Evolutionary conservation across 1,140 invertebrate genomes (phyloP).

Genomic region (Sinella curviseta): DNA sequence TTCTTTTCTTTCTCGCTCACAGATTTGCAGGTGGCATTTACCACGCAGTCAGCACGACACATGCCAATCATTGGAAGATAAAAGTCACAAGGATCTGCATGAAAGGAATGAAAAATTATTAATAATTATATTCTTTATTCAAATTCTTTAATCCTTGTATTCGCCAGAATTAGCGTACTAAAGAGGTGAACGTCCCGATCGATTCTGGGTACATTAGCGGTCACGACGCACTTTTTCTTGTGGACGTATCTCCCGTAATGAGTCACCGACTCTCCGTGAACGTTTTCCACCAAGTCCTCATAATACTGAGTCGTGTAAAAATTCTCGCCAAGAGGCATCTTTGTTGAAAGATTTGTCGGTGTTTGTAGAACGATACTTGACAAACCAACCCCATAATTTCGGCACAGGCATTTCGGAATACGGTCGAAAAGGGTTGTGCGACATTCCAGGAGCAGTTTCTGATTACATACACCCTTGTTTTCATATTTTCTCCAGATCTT

Average conservation of each 20-base stretch:
- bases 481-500: neutral
- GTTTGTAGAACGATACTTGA: neutral
- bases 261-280: neutral
- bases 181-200: no score
- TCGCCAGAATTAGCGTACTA: no score
- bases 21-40: neutral
- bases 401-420: neutral
- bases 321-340: neutral
- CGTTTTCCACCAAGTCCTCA: neutral
- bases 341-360: no score
- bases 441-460: neutral
- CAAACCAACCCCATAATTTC: neutral
- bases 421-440: neutral
- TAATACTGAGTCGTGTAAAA: neutral
- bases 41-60: neutral
- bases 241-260: neutral
- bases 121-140: no score
- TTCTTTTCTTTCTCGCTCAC: neutral
- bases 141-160: no score
- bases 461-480: neutral
- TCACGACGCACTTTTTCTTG: neutral
- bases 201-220: no score
- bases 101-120: neutral
- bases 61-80: neutral
- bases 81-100: constrained; percentile 1